Conservation (phyloP, 2,888 invertebrate genomes). For the Scaptomyza flava region DNA sequence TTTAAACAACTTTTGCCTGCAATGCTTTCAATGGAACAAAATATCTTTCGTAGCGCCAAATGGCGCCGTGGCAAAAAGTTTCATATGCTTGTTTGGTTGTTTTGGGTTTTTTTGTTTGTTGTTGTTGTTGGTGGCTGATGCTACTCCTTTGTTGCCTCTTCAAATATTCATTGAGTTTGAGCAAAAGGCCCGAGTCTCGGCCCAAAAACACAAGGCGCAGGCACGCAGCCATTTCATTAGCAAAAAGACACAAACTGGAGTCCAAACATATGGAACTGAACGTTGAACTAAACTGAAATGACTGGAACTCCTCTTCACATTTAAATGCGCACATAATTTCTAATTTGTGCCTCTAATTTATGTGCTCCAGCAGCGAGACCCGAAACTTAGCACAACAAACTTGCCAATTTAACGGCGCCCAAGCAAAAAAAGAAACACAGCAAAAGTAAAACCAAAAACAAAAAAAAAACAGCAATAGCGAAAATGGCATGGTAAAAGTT, state of each 20-base stretch:
- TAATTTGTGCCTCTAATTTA: conserved; percentile 84
- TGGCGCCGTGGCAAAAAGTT: conserved; percentile 75
- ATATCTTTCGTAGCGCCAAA: conserved; percentile 77
- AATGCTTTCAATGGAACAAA: conserved; percentile 73
- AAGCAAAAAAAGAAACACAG: conserved; percentile 40
- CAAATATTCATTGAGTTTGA: conserved; percentile 79
- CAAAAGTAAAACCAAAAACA: conserved; percentile 12
- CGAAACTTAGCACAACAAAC: conserved; percentile 79
- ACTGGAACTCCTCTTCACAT: conserved; percentile 75
- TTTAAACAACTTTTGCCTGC: conserved; percentile 71
- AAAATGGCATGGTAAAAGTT: conserved; percentile 62
- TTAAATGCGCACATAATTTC: conserved; percentile 84
- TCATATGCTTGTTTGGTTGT: conserved; percentile 52
- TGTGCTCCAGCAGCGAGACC: conserved; percentile 72
- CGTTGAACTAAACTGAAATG: conserved; percentile 15
- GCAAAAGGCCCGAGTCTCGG: conserved; percentile 59
- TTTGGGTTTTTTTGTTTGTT: not conserved
- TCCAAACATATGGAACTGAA: conserved; percentile 65
- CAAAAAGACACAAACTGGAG: conserved; percentile 32
- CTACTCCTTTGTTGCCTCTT: conserved; percentile 61
- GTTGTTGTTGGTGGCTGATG: conserved; percentile 10
- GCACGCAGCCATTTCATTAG: conserved; percentile 72
- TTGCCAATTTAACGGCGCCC: conserved; percentile 78
- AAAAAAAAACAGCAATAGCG: not conserved
- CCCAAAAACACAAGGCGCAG: conserved; percentile 12